Evolutionary conservation across 2,888 invertebrate species (phyloP).

Genomic region (Perizoma flavofasciatum): DNA sequence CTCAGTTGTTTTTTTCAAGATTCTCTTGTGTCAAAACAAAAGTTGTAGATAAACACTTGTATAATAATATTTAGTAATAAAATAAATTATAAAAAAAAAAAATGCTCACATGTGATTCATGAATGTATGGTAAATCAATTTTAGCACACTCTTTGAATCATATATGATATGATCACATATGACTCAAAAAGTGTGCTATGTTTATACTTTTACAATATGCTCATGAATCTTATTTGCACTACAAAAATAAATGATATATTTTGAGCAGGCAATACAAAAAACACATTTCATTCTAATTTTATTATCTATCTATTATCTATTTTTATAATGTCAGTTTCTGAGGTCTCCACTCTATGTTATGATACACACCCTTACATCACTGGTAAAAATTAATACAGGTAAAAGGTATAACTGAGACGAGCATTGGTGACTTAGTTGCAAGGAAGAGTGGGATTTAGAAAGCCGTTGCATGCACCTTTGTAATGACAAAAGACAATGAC

Average conservation of each 20-base stretch:
- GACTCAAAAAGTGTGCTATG: background rate
- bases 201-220: background rate
- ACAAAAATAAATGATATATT: conserved; percentile 1
- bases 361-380: too few relatives aligned
- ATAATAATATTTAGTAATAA: background rate
- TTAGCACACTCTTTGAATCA: background rate
- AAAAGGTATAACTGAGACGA: too few relatives aligned
- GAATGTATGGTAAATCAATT: background rate
- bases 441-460: too few relatives aligned
- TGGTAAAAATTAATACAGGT: too few relatives aligned
- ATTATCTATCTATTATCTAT: too few relatives aligned
- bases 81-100: too few relatives aligned
- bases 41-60: too few relatives aligned
- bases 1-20: background rate
- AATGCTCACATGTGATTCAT: background rate
- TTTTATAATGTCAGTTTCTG: too few relatives aligned
- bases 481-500: too few relatives aligned
- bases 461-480: too few relatives aligned
- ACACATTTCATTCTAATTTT: conserved; percentile 1
- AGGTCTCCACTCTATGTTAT: too few relatives aligned
- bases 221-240: conserved; percentile 1
- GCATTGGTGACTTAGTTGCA: too few relatives aligned
- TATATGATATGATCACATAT: background rate
- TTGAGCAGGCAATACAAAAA: conserved; percentile 2
- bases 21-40: conserved; percentile 3